Percentiles rank a stretch among this genome's conserved stretches.
phyloP scores from a whole-genome alignment of 1,140 invertebrate species.

The Macrocentrus cingulum region DNA sequence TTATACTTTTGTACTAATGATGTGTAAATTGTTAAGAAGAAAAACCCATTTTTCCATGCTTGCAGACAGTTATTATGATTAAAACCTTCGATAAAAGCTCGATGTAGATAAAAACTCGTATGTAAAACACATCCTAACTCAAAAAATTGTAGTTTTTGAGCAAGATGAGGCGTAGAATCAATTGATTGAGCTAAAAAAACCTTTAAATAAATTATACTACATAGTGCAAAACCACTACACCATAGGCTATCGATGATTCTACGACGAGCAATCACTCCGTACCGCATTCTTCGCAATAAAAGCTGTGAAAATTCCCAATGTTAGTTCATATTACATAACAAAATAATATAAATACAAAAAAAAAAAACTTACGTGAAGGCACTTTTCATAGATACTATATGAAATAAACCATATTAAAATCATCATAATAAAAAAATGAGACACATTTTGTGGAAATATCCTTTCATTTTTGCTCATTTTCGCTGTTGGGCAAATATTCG shows the following conservation, averaged over 20 bases:
- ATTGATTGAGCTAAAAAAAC: slow-evolving; percentile 24
- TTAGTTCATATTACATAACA: slow-evolving; percentile 8
- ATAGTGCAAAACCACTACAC: slow-evolving; percentile 40
- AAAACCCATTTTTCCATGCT: slow-evolving; percentile 41
- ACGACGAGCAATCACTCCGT: slow-evolving; percentile 34
- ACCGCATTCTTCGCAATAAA: slow-evolving; percentile 37
- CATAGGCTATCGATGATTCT: slow-evolving; percentile 39
- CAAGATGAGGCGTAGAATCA: slow-evolving; percentile 22
- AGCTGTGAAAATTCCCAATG: slow-evolving; percentile 31
- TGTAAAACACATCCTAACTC: slow-evolving; percentile 34
- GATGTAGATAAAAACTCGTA: slow-evolving; percentile 44
- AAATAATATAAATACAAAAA: slow-evolving; percentile 2
- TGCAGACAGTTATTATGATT: slow-evolving; percentile 37
- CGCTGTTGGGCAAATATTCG: background rate
- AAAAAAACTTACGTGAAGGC: slow-evolving; percentile 38
- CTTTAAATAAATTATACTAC: slow-evolving; percentile 37
- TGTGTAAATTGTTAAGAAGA: slow-evolving; percentile 41
- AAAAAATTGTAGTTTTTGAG: slow-evolving; percentile 19
- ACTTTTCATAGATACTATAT: slow-evolving; percentile 38
- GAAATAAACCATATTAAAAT: slow-evolving; percentile 34
- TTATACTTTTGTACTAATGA: slow-evolving; percentile 41
- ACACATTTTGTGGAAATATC: background rate
- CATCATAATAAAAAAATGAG: background rate
- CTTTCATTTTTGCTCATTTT: background rate
- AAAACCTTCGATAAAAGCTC: slow-evolving; percentile 36